These are phyloP conservation scores for Stegostoma tigrinum DNA, from an alignment of 2,113 vertebrate genomes.

Conservation along the genomic window DNA sequence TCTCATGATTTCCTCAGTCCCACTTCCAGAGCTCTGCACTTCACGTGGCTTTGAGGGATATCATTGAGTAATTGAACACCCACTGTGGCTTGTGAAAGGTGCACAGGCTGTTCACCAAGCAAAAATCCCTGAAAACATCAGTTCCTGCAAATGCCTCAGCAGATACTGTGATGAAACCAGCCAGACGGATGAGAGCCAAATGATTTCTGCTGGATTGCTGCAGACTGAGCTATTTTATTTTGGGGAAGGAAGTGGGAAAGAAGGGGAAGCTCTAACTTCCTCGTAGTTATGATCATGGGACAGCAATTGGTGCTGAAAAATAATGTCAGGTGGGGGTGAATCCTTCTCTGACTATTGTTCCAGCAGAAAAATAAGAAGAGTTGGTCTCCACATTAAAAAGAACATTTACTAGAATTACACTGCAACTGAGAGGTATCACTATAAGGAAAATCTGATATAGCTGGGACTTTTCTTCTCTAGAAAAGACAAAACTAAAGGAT, in stretches of 20 bases:
- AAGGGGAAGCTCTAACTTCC: background rate
- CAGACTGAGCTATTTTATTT: background rate
- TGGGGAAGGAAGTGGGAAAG: background rate
- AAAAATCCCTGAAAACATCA: background rate
- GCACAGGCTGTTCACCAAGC: background rate
- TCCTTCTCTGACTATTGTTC: background rate
- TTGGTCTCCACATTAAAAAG: background rate
- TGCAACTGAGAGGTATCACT: background rate
- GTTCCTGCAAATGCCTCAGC: background rate
- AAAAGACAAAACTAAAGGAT: background rate
- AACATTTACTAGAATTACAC: background rate
- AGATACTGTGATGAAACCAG: background rate
- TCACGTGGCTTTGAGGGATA: background rate
- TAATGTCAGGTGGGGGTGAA: background rate
- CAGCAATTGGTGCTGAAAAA: background rate
- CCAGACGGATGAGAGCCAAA: slow-evolving; percentile 29
- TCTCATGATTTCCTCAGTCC: background rate
- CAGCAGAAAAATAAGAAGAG: background rate
- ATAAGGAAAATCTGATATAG: background rate
- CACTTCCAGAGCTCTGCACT: background rate
- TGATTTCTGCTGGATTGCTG: background rate
- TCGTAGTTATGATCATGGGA: background rate
- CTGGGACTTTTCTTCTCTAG: background rate
- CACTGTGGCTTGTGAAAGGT: background rate
- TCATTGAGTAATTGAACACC: background rate